These are phyloP conservation scores for Stomatorhinus walkeri DNA, from an alignment of 2,797 vertebrate species.

Conservation along the genomic window DNA sequence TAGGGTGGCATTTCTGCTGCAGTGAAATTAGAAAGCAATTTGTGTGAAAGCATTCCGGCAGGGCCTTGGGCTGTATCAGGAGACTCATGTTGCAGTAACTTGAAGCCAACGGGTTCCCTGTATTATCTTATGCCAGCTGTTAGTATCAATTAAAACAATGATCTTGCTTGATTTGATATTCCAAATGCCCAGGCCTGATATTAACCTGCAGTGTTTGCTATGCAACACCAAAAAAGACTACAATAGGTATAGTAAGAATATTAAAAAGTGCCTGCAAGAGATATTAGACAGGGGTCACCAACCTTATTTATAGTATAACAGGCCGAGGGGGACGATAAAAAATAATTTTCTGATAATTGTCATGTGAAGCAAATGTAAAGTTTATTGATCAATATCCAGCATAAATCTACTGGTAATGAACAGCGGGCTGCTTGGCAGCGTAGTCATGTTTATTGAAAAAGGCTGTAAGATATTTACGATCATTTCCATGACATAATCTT, in stretches of 20 bases:
- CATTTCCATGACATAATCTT: not conserved
- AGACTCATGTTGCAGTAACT: not conserved
- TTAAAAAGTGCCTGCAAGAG: not conserved
- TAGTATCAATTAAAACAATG: not conserved
- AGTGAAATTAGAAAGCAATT: constrained; percentile 8
- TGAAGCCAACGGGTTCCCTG: not conserved
- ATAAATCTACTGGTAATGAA: not conserved
- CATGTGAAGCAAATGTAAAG: not conserved
- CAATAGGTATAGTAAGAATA: not conserved
- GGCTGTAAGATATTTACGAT: not conserved
- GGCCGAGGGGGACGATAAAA: not conserved
- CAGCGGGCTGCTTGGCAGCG: not conserved
- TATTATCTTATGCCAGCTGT: constrained; percentile 1
- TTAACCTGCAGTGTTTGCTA: not conserved
- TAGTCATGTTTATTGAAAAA: not conserved
- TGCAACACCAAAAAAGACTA: not conserved
- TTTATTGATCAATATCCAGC: not conserved
- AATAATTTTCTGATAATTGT: not conserved
- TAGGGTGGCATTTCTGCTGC: not conserved
- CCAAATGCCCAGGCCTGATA: not conserved
- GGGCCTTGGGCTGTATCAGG: not conserved
- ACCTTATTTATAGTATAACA: not conserved
- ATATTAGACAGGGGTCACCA: not conserved
- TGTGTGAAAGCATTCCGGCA: not conserved
- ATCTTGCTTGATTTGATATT: not conserved